phyloP scores from a whole-genome alignment of 1,140 invertebrate genomes.

The Drosophila eugracilis region DNA sequence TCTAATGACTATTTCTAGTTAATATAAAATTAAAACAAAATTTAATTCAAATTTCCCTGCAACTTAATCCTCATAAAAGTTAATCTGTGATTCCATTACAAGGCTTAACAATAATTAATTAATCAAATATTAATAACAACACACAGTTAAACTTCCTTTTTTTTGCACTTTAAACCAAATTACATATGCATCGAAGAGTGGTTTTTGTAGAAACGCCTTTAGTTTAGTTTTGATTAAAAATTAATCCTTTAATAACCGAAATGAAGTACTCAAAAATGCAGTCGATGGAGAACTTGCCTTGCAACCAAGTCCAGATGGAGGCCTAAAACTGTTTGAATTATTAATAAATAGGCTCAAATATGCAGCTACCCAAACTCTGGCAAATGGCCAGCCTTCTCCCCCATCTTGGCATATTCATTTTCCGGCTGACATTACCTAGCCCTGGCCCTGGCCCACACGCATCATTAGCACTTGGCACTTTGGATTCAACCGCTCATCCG shows the following conservation, averaged over 20 bases:
- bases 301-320: not conserved
- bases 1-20: not conserved
- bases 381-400: no score
- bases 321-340: conserved; percentile 10
- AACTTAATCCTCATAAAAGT: not conserved
- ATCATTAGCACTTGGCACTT: not conserved
- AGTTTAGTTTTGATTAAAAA: not conserved
- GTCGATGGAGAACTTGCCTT: not conserved
- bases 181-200: not conserved
- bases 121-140: not conserved
- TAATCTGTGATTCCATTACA: not conserved
- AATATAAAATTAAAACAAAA: not conserved
- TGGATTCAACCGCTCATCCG: not conserved
- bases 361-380: no score
- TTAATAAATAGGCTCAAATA: conserved; percentile 12
- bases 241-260: not conserved
- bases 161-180: not conserved
- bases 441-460: conserved; percentile 7
- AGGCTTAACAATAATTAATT: not conserved
- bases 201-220: no score
- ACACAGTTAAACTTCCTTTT: not conserved
- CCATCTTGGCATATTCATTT: conserved; percentile 14
- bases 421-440: conserved; percentile 1
- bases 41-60: not conserved
- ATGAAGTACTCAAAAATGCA: conserved; percentile 4